Evolutionary conservation across 2,888 invertebrate genomes (phyloP), one percentile per base, ranked within the genome.

Genomic region (Orthosia gothica): DNA sequence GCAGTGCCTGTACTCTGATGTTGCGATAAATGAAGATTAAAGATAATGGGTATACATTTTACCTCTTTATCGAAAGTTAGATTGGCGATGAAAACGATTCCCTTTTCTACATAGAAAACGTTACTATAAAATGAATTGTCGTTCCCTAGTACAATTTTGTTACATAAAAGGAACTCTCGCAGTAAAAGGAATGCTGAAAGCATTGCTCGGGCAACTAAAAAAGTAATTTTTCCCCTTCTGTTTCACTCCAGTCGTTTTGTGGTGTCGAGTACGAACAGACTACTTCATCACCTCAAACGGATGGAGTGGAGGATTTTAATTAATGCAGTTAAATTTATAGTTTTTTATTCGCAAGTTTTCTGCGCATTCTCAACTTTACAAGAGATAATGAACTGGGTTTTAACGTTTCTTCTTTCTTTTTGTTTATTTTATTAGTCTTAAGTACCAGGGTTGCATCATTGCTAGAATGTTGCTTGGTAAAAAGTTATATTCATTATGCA

Each of bases 201-300:
- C 82, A 65, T 69, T 63, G 47, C 72, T 59, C 20, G 50, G 55
- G 26, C 62, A 76, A 78, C 63, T 82, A 80, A 80, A 80, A 77
- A 59, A 82, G 79, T 73, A 72, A n/a, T 82, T 78, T 64, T 78
- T 78, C 58, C 47, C 63, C 61, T 79, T 62, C 47, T 55, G 52
- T 74, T 78, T 45, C 49, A 75, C 49, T 79, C n/a, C 57, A 58
- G 69, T 79, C 68, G 57, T 81, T 82, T 68, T 68, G 64, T 82
- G 67, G 72, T 59, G 23, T 64, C 45, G 59, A 54, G 26, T 67
- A 55, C 80, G 68, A 63, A 26, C 63, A 59, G 58, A 62, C 45
- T 58, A 68, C 83, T 81, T 58, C 74, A 83, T 79, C 80, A 75
- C 61, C 59, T 64, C 64, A 64, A 65, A 70, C 50, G 65, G 64